A percentile compares a stretch with the other conserved stretches of the same genome.
Evolutionary conservation across 2,113 vertebrate species (phyloP).

Genomic region (Desmodus rotundus): DNA sequence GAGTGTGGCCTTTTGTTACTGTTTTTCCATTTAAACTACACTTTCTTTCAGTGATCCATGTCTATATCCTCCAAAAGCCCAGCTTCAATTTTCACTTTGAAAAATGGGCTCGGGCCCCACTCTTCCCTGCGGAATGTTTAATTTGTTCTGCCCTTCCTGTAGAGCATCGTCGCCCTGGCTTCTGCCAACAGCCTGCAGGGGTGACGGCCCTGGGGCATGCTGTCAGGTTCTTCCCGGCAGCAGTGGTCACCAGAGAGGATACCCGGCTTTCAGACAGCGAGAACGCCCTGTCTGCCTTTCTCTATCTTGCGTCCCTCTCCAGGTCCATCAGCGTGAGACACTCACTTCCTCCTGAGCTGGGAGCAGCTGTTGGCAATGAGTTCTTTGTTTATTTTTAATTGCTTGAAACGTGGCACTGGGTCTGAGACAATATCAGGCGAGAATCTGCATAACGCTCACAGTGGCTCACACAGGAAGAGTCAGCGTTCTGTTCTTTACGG

Average conservation of each 20-base stretch:
- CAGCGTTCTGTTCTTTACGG: background rate
- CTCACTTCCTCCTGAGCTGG: background rate
- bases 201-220: background rate
- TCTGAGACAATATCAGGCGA: background rate
- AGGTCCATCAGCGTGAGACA: background rate
- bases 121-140: conserved; percentile 56
- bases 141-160: conserved; percentile 61
- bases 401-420: background rate
- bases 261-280: background rate
- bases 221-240: conserved; percentile 44
- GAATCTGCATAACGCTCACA: background rate
- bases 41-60: conserved; percentile 49
- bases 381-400: background rate
- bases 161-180: conserved; percentile 1
- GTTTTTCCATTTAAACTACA: conserved; percentile 44
- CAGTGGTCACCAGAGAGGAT: background rate
- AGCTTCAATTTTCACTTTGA: conserved; percentile 71
- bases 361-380: background rate
- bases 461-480: background rate
- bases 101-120: conserved; percentile 40
- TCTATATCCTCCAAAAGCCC: conserved; percentile 53
- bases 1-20: background rate
- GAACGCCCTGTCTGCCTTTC: background rate
- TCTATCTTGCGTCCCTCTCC: conserved; percentile 5
- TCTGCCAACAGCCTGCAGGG: conserved; percentile 51